These are phyloP conservation scores for Scaptomyza polygonia DNA, from an alignment of 2,888 invertebrate genomes.

Conservation along the genomic window DNA sequence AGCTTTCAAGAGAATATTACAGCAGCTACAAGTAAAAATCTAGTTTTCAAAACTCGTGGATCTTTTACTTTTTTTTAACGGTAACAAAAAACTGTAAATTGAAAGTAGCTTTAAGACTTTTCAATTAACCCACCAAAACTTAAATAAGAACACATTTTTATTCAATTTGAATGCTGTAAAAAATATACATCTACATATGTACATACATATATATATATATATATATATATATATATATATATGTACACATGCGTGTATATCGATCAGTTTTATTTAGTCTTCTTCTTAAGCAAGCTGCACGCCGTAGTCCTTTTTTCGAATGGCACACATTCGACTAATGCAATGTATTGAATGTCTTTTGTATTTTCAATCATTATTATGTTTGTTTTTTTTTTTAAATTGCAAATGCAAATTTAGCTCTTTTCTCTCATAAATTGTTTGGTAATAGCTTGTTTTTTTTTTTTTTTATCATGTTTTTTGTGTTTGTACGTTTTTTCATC, in stretches of 20 bases:
- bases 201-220: conserved; percentile 31
- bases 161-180: conserved; percentile 67
- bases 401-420: conserved; percentile 14
- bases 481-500: conserved; percentile 54
- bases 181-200: conserved; percentile 63
- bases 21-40: too few species aligned
- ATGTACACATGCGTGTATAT: too few species aligned
- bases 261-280: conserved; percentile 72
- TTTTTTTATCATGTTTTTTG: conserved; percentile 27
- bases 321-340: conserved; percentile 39
- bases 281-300: conserved; percentile 62
- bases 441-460: conserved; percentile 22
- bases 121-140: too few species aligned
- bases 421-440: conserved; percentile 38
- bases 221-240: conserved; percentile 6
- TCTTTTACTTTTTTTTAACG: too few species aligned
- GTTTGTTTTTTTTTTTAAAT: conserved; percentile 12
- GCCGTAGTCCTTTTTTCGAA: conserved; percentile 43
- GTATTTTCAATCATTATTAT: conserved; percentile 20
- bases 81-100: too few species aligned
- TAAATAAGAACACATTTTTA: conserved; percentile 36
- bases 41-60: too few species aligned
- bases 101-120: too few species aligned
- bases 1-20: too few species aligned
- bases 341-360: conserved; percentile 21